Base-by-base conservation (phyloP, 2,888 invertebrate species). In the Clivina fossor region DNA sequence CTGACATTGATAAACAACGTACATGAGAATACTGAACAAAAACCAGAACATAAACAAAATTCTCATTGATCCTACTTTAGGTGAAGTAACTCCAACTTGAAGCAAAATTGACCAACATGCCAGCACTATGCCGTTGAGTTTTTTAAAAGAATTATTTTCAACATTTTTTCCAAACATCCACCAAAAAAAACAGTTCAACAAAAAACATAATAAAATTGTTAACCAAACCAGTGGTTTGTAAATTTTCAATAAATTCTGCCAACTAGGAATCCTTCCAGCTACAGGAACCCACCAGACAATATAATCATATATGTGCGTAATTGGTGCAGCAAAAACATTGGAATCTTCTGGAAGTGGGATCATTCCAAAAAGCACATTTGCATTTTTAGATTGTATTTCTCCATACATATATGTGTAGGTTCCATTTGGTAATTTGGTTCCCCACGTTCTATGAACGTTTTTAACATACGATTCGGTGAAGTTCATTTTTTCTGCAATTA, bases 311-410 rank as follows among this genome's bases (percentile, higher is more conserved):
- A n/a, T 22, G 26, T 13, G 26, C 16, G 41, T 15, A 11, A 13
- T 41, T 5, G 11, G 5, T 24, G 4, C 11, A 7, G n/a, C n/a
- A 13, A 11, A 11, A 22, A 8, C 16, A 24, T 7, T 22, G 7
- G 22, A 15, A 15, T 8, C 15, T 20, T 11, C 3, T 20, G 22
- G 15, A 5, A 26, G 5, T 26, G 20, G 26, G 13, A 16, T 22
- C 2, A 81, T 81, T 3, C 83, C 83, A 13, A 82, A 63, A 9
- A 82, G 71, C 4, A 82, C 68, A 56, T 81, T 76, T 4, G 78
- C 61, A 20, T 57, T 68, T 56, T 70, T 71, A 0, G 68, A 61
- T 1, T 68, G 61, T 0, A 83, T 61, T 8, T 72, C 65, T 2
- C 71, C 74, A 19, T 82, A 67, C n/a, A 79, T 72, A 7, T 79